Evolutionary conservation across 2,797 vertebrate genomes (phyloP), one percentile per base, ranked within the genome.

Genomic region (Clarias pachynema): DNA sequence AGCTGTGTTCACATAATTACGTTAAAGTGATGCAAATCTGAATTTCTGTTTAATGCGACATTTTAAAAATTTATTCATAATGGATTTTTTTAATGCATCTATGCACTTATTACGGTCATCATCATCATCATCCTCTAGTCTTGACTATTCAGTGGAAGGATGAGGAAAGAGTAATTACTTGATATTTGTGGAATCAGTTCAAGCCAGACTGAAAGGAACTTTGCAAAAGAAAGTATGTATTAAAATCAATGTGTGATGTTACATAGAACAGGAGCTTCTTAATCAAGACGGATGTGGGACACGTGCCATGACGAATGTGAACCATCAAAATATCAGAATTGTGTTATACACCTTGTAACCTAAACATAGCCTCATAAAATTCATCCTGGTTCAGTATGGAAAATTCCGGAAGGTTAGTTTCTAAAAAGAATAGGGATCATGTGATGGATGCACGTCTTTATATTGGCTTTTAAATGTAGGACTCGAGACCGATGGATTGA

Each of bases 401-500:
- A 26, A 74, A 44, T 53, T 74, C 44, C 72, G 9, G 37, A n/a
- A 14, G 22, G 5, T 24, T 73, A 44, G 40, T 40, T 49, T 49
- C 3, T 53, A 14, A 72, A 72, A 1, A 49, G 68, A 40, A 70
- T 1, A 4, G 2, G 0, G 24, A 15, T n/a, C 40, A n/a, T 72
- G 22, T 44, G 37, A 12, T 72, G 69, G 37, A 72, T 44, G 5
- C 37, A 40, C 20, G 1, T 20, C 66, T 69, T 73, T 83, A n/a
- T 65, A n/a, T 40, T 10, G 20, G 40, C 66, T 57, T 65, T 44
- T 63, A 60, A 62, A 60, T 68, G 9, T 68, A 44, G 44, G 63
- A 53, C 31, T 5, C 26, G 72, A 72, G 80, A 44, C 26, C 44
- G 34, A 73, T 82, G 16, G 70, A 73, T 82, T 24, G 70, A 73